These are phyloP conservation scores for Archilochus colubris DNA, from an alignment of 2,113 vertebrate genomes.

Conservation along the genomic window DNA sequence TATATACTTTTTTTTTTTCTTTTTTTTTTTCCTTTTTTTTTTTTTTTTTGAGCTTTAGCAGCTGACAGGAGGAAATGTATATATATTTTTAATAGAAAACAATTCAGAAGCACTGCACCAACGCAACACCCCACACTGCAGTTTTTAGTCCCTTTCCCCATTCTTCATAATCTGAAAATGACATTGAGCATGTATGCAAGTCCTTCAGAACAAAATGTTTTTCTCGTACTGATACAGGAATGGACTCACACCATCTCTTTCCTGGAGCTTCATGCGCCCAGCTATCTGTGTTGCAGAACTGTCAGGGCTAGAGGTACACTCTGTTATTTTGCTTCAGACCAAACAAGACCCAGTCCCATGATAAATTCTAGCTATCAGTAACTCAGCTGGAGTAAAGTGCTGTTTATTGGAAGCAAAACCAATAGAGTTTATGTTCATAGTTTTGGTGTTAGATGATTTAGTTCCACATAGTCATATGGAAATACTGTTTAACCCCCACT, in stretches of 20 bases:
- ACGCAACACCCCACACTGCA: background rate
- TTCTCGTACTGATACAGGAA: background rate
- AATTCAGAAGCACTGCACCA: background rate
- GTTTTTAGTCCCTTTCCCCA: background rate
- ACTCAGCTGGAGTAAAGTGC: background rate
- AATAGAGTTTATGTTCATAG: background rate
- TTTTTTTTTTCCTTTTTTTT: background rate
- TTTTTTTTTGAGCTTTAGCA: background rate
- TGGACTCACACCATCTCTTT: background rate
- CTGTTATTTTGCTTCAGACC: background rate
- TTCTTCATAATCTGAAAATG: background rate
- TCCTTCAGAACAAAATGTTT: background rate
- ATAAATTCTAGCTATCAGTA: background rate
- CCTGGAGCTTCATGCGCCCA: background rate
- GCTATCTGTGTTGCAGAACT: background rate
- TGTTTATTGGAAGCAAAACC: background rate
- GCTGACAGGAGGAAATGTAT: background rate
- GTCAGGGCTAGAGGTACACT: background rate
- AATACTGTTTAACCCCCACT: background rate
- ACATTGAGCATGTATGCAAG: background rate
- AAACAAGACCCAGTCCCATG: background rate
- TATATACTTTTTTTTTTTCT: background rate
- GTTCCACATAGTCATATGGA: background rate
- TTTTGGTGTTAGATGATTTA: background rate
- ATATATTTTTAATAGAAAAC: background rate